A percentile compares a stretch with the other conserved stretches of the same genome.
Evolutionary conservation across 2,888 invertebrate genomes (phyloP).

Genomic region (Cylloceria caligata): DNA sequence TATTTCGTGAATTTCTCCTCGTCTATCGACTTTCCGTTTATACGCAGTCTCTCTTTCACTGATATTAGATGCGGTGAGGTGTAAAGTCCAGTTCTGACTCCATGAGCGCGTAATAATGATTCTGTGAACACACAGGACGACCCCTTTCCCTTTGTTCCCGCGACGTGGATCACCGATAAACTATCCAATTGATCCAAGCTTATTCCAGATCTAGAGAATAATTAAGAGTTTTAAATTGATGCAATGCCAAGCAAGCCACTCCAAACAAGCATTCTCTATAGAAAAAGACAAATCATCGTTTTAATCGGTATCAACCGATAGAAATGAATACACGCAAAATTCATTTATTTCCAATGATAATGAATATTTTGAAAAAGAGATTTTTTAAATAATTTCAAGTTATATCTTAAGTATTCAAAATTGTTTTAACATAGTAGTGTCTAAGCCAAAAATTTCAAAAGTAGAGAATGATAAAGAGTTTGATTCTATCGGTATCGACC

Average conservation of each 20-base stretch:
- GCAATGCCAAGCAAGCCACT: no score
- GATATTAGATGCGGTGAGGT: conserved; percentile 98
- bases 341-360: no score
- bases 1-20: conserved; percentile 90
- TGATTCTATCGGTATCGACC: not conserved
- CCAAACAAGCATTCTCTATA: not conserved
- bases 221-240: not conserved
- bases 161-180: conserved; percentile 95
- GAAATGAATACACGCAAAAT: no score
- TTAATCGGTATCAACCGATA: not conserved
- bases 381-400: no score
- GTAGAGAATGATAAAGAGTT: not conserved
- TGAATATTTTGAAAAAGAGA: no score
- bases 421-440: no score
- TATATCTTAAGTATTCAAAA: no score
- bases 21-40: conserved; percentile 92
- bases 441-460: no score
- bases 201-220: conserved; percentile 87
- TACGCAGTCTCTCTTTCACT: conserved; percentile 95
- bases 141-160: conserved; percentile 99
- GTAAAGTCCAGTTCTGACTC: conserved; percentile 96
- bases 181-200: conserved; percentile 88
- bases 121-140: conserved; percentile 98
- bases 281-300: not conserved
- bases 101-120: conserved; percentile 93